Percentiles rank a stretch among this genome's conserved stretches.
Evolutionary conservation across 2,113 vertebrate genomes (phyloP).

Genomic region (Chaetops frenatus): DNA sequence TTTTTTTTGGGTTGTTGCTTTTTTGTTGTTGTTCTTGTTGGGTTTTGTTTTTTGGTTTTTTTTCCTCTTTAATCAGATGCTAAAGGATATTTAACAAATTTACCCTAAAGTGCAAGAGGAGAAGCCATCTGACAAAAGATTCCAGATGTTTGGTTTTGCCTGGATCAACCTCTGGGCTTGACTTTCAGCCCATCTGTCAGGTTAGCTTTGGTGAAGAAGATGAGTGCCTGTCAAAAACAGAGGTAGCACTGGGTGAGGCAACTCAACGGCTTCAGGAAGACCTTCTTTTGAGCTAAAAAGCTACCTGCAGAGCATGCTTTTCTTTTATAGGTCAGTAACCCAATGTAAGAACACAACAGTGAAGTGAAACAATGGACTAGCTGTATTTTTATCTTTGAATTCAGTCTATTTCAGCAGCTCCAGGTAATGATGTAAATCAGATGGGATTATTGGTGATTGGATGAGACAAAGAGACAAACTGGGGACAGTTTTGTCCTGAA

Average conservation of each 20-base stretch:
- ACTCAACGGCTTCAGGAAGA: not conserved
- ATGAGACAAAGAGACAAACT: not conserved
- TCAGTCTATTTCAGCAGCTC: not conserved
- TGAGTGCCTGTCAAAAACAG: not conserved
- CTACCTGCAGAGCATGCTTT: not conserved
- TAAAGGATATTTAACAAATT: not conserved
- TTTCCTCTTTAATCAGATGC: not conserved
- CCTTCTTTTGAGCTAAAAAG: not conserved
- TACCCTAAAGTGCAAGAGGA: not conserved
- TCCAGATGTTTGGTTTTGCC: not conserved
- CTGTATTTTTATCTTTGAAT: not conserved
- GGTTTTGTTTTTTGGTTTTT: too few relatives aligned
- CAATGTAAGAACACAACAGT: not conserved
- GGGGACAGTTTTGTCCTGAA: not conserved
- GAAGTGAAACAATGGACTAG: not conserved
- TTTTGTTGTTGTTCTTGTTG: too few relatives aligned
- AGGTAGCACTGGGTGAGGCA: not conserved
- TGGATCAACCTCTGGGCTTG: not conserved
- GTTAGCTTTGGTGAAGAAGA: not conserved
- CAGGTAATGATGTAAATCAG: not conserved
- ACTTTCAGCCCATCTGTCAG: not conserved
- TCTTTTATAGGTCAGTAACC: not conserved
- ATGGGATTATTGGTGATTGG: not conserved
- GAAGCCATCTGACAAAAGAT: not conserved
- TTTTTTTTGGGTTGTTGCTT: too few relatives aligned